Base-by-base conservation (phyloP, 2,888 invertebrate genomes). In the Ellobium chinense region DNA sequence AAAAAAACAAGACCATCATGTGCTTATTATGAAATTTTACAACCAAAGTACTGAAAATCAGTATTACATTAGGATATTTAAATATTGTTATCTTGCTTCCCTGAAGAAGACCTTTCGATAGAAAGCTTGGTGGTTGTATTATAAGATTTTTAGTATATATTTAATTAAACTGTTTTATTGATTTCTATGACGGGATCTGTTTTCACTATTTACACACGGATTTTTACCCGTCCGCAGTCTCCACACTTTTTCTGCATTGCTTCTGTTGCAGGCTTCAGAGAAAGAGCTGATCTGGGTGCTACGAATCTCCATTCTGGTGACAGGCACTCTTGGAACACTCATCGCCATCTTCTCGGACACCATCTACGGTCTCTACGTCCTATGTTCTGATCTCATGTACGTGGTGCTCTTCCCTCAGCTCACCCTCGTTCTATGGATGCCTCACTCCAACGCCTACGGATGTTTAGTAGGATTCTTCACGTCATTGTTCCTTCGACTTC, bases 401-500 rank as follows among this genome's bases (percentile, higher is more conserved):
- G 87, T 88, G 62, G 79, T 85, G 24, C 81, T 87, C 37, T 88
- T 89, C 81, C 88, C 88, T 3, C 88, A 88, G 69, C 83, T 89
- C 12, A 82, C 86, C 36, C 84, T 85, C 66, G 85, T 87, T 34
- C 80, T 89, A 62, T 89, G 85, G 84, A 68, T 87, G 65, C 75
- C 27, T 1, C 36, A 27, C 2, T 79, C 83, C 62, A 88, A 88
- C 78, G 80, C 84, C 9, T 88, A 88, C 78, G 88, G 88, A 58
- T 83, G 86, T 14, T 21, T 88, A 5, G 88, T 78, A 70, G 93
- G 83, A 21, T 92, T 76, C 93, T 95, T 97, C 84, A 95, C 97
- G 86, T 97, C 97, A 0, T 92, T 96, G 85, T 95, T 97, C 39
- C 85, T 93, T 80, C 95, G 98, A 2, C 93, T 98, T 73, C 95